A percentile compares a stretch with the other conserved stretches of the same genome.
phyloP scores from a whole-genome alignment of 2,113 vertebrate genomes.

The Thalassoma bifasciatum region DNA sequence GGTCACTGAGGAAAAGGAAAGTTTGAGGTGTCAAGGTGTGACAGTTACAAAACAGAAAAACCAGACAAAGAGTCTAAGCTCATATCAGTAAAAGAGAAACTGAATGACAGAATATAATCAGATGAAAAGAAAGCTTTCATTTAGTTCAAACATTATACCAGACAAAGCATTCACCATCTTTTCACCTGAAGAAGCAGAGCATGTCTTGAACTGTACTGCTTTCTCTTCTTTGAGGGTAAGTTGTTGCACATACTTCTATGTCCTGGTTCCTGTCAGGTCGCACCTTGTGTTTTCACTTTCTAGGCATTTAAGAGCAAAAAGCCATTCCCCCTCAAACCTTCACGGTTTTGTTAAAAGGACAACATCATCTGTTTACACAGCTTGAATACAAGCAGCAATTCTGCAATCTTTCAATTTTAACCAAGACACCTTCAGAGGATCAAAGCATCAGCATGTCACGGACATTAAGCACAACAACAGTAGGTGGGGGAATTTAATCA shows the following conservation, averaged over 20 bases:
- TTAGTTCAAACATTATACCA: not conserved
- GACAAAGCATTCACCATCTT: conserved; percentile 7
- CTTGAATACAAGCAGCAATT: not conserved
- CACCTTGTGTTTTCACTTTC: conserved; percentile 52
- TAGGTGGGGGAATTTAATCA: conserved; percentile 55
- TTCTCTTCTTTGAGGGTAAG: conserved; percentile 40
- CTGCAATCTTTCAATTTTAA: not conserved
- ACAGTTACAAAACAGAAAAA: conserved; percentile 22
- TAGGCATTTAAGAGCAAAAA: conserved; percentile 49
- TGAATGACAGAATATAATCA: no score
- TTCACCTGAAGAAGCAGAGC: not conserved
- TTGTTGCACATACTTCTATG: conserved; percentile 46
- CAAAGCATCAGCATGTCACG: not conserved
- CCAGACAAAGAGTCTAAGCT: not conserved
- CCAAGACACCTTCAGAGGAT: not conserved
- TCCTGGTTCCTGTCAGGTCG: conserved; percentile 48
- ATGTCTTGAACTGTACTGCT: not conserved
- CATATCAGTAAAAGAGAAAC: not conserved
- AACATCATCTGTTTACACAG: conserved; percentile 10
- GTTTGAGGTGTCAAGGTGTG: conserved; percentile 21
- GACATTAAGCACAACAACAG: conserved; percentile 37
- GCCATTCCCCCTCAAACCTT: not conserved
- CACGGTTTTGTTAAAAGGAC: conserved; percentile 9
- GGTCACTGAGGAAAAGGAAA: conserved; percentile 5
- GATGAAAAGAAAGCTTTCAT: no score